Base-by-base conservation (phyloP, 2,888 invertebrate species). In the Smittia sp. region DNA sequence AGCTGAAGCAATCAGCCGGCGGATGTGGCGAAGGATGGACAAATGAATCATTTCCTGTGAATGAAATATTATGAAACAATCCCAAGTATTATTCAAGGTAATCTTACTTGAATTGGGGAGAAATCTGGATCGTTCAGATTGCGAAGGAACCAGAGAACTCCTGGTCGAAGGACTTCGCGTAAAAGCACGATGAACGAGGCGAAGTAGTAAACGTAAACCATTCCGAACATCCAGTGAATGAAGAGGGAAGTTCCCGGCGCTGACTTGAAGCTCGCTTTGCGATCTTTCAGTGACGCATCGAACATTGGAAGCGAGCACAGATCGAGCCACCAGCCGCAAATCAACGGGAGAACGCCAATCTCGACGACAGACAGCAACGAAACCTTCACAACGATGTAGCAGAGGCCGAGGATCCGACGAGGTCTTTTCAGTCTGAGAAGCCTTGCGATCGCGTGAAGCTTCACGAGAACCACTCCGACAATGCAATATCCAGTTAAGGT, bases 321-420 rank as follows among this genome's bases (percentile, higher is more conserved):
- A 80, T 99, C 99, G 75, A 99, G 84, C 98, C 99, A 99, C 96
- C 98, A 98, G 7, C 99, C 99, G 79, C 98, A 98, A 18, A 98
- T 91, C 3, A 98, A 84, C 0, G 99, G 99, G 77, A 99, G 89
- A 0, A 98, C 92, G 1, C 98, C 98, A 75, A 99, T 96, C 85
- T 99, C 99, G 25, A 98, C 92, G 41, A 98, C 96, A 2, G 97
- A 94, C 25, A 99, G 85, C 75, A 99, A 84, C 0, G 97, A 97
- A 3, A 98, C 98, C 82, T 93, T 88, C 0, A 82, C 81, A 54
- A 82, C 81, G 75, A 96, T 93, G 79, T 96, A 96, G 79, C 94
- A 94, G 76, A 98, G 87, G 4, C 98, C 98, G 54, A 98, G 82
- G n/a, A 93, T 86, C 79, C 93, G 86, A 78, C 92, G 90, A 18